phyloP scores from a whole-genome alignment of 1,140 invertebrate species.

The Magallana gigas region DNA sequence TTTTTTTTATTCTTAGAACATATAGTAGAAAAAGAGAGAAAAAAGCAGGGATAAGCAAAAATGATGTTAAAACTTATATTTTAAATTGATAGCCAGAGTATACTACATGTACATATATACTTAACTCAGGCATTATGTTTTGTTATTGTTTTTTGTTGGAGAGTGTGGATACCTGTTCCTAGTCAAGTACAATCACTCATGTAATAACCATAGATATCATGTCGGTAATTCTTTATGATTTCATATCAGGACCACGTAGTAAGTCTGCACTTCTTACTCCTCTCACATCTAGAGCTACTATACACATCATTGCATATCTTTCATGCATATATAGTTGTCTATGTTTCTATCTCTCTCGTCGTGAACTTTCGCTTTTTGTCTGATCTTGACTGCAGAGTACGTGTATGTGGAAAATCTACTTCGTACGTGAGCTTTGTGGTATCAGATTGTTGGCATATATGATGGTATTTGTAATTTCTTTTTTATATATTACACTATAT shows the following conservation, averaged over 20 bases:
- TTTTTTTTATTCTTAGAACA: background rate
- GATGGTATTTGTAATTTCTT: background rate
- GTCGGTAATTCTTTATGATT: conserved; percentile 4
- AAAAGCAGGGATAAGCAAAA: background rate
- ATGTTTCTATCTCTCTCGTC: background rate
- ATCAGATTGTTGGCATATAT: background rate
- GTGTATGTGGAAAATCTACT: background rate
- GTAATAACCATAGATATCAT: background rate
- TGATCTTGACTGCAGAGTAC: background rate
- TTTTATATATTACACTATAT: background rate
- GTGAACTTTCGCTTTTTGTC: conserved; percentile 20
- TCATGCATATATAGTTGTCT: background rate
- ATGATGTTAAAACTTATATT: too few relatives aligned
- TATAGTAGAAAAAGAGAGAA: background rate
- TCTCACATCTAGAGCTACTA: background rate
- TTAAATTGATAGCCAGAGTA: background rate
- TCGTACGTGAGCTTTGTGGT: background rate
- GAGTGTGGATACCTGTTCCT: background rate
- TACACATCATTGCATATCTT: background rate
- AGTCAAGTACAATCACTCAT: background rate
- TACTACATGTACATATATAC: background rate
- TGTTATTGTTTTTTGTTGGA: background rate
- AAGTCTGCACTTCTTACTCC: conserved; percentile 35
- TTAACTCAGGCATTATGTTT: background rate
- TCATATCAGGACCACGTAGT: conserved; percentile 47